Percentiles rank a stretch among this genome's conserved stretches.
Conservation (phyloP, 64 coral and sea anemone species). For the Porites lutea region DNA sequence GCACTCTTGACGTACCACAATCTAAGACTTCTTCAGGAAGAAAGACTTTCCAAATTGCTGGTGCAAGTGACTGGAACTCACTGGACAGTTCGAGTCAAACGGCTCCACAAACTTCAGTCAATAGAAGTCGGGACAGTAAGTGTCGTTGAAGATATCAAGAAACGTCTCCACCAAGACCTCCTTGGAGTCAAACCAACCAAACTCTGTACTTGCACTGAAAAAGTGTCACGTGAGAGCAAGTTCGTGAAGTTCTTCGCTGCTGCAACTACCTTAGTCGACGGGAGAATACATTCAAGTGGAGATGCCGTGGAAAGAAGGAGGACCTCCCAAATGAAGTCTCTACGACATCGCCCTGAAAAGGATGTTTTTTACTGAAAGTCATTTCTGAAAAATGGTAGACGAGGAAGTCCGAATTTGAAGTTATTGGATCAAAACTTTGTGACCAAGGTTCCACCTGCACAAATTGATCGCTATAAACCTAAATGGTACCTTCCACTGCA, state of each 20-base stretch:
- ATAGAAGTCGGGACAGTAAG: constrained; percentile 39
- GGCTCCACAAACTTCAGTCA: constrained; percentile 5
- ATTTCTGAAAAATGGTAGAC: not conserved
- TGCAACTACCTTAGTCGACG: constrained; percentile 20
- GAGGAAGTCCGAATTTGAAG: constrained; percentile 15
- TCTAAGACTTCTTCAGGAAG: no score
- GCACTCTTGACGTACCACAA: no score
- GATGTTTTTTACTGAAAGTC: not conserved
- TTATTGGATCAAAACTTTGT: not conserved
- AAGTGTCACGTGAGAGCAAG: constrained; percentile 28
- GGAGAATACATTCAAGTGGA: constrained; percentile 54
- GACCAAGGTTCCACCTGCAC: not conserved
- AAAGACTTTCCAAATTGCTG: no score
- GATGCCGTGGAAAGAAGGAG: constrained; percentile 43
- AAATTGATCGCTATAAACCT: constrained; percentile 17
- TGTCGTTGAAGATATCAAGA: constrained; percentile 30
- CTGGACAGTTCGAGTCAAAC: constrained; percentile 43
- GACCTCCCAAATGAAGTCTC: not conserved
- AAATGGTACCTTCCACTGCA: constrained; percentile 49
- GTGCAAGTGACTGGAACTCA: no score
- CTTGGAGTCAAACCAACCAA: constrained; percentile 52
- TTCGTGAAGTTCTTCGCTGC: constrained; percentile 37
- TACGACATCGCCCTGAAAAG: constrained; percentile 40
- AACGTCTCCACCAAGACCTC: constrained; percentile 32
- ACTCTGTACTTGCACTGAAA: constrained; percentile 37